Percentiles rank a stretch among this genome's conserved stretches.
phyloP scores from a whole-genome alignment of 2,113 vertebrate species.

The Triplophysa tibetana region DNA sequence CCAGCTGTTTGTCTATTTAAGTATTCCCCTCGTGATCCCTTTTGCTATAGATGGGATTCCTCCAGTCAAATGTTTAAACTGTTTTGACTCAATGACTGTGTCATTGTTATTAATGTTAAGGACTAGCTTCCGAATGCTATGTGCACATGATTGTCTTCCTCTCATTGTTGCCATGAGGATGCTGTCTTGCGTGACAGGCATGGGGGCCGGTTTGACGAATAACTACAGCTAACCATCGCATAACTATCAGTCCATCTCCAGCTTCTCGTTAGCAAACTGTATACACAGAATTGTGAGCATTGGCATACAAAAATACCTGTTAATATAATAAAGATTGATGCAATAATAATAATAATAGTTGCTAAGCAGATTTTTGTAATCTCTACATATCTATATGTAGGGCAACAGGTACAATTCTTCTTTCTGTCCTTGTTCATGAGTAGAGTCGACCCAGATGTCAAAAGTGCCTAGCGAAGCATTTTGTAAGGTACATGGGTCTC shows the following conservation, averaged over 20 bases:
- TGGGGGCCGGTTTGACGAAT: conserved; percentile 26
- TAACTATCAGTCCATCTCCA: conserved; percentile 39
- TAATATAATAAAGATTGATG: not conserved
- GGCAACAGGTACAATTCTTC: conserved; percentile 27
- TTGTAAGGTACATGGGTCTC: conserved; percentile 46
- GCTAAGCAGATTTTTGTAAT: conserved; percentile 9
- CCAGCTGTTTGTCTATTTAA: conserved; percentile 17
- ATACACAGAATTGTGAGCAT: not conserved
- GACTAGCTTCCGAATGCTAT: conserved; percentile 24
- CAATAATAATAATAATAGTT: conserved; percentile 18
- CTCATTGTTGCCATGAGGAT: conserved; percentile 32
- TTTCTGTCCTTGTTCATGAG: conserved; percentile 39
- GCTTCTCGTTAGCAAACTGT: conserved; percentile 10
- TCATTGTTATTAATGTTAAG: conserved; percentile 33
- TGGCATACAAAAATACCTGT: not conserved
- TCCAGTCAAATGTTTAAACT: conserved; percentile 31
- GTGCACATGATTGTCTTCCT: conserved; percentile 41
- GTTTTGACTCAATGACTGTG: conserved; percentile 42
- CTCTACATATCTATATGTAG: conserved; percentile 20
- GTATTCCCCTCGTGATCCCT: not conserved
- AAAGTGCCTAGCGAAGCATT: conserved; percentile 53
- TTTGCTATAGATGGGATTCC: not conserved
- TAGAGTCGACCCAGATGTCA: conserved; percentile 57
- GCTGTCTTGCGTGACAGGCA: conserved; percentile 46
- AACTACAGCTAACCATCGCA: conserved; percentile 20